Conservation (phyloP, 2,888 invertebrate species). For the Uropetala carovei region DNA sequence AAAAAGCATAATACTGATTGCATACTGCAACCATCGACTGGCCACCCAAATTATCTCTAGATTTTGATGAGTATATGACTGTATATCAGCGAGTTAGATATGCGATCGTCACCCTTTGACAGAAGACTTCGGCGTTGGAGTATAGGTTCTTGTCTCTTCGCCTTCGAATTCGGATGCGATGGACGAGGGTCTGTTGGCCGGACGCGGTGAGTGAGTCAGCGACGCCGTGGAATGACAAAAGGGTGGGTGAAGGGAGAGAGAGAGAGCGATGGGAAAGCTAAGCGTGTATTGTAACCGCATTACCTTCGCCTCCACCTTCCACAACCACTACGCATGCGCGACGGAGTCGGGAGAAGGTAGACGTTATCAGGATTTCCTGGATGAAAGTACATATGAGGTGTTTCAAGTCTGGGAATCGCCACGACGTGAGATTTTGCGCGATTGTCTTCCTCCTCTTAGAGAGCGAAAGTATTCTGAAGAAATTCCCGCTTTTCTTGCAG, state of each 20-base stretch:
- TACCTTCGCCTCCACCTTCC: not conserved
- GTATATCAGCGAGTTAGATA: too few relatives aligned
- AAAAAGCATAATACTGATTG: too few relatives aligned
- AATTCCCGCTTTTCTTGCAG: too few relatives aligned
- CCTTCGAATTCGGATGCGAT: conserved; percentile 70
- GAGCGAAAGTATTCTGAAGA: too few relatives aligned
- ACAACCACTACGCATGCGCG: not conserved
- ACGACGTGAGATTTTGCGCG: not conserved
- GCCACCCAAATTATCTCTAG: too few relatives aligned
- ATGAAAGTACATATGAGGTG: conserved; percentile 11
- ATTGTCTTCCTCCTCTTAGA: too few relatives aligned
- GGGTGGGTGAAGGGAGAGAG: conserved; percentile 65
- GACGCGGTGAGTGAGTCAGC: conserved; percentile 57
- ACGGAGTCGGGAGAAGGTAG: not conserved
- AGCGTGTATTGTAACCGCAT: not conserved
- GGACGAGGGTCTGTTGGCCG: conserved; percentile 39
- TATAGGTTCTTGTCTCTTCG: conserved; percentile 66
- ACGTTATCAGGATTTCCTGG: conserved; percentile 10
- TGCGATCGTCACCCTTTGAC: too few relatives aligned
- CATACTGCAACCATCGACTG: too few relatives aligned
- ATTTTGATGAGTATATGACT: too few relatives aligned
- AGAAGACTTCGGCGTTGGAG: too few relatives aligned
- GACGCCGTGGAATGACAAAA: conserved; percentile 36
- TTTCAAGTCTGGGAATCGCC: not conserved
- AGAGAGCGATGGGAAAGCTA: conserved; percentile 67